phyloP scores from a whole-genome alignment of 2,113 vertebrate genomes.

The Gobiocypris rarus region DNA sequence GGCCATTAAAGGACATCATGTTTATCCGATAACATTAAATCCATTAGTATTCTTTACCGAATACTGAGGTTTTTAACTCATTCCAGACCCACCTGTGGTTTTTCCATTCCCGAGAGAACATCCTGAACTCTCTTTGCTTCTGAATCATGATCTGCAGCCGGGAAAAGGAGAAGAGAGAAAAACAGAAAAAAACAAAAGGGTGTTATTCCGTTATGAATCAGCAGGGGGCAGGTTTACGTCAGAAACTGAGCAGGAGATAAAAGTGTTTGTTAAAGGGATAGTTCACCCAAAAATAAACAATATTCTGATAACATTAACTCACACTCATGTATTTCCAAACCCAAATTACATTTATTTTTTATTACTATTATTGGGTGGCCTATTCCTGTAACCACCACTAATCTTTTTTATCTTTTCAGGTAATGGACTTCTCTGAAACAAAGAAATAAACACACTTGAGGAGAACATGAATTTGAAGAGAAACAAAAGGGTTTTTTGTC shows the following conservation, averaged over 20 bases:
- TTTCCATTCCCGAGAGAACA: constrained; percentile 94
- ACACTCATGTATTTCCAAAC: neutral
- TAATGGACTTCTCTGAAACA: neutral
- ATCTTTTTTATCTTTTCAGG: neutral
- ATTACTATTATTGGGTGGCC: neutral
- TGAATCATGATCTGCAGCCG: constrained; percentile 87
- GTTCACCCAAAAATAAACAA: neutral
- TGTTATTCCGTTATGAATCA: constrained; percentile 42
- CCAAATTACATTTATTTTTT: neutral
- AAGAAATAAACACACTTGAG: neutral
- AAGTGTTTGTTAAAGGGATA: neutral
- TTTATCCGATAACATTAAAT: constrained; percentile 1
- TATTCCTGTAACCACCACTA: neutral
- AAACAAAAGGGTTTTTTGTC: neutral
- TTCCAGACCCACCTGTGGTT: constrained; percentile 88
- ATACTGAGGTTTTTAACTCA: neutral
- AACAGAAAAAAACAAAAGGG: neutral
- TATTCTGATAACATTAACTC: no score
- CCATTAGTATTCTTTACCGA: neutral
- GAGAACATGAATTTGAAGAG: neutral
- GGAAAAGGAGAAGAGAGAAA: constrained; percentile 14
- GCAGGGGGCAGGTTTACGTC: constrained; percentile 26
- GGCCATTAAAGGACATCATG: neutral
- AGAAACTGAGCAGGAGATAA: neutral
- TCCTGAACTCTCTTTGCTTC: constrained; percentile 94